Base-by-base conservation (phyloP, 2,113 vertebrate species). In the Corythoichthys haematopterus region DNA sequence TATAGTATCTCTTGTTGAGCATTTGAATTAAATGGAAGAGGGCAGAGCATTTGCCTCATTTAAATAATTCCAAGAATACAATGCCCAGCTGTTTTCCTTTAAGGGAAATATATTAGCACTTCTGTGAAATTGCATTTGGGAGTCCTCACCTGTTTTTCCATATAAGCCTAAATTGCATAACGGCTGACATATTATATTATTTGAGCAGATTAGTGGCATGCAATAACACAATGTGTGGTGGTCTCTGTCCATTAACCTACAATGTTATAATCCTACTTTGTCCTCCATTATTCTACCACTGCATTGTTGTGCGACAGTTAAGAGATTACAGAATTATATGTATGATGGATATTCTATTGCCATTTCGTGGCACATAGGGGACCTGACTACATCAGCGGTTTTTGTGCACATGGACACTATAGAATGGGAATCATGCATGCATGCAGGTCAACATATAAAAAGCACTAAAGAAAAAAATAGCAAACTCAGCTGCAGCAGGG, bases 201-300 rank as follows among this genome's bases (percentile, higher is more conserved):
- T 55, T 3, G 52, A n/a, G 50, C 52, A 50, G 46, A 68, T 46
- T 13, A 53, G 51, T 46, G 20, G 43, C 47, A 71, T 68, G 20
- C 61, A 76, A 71, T 11, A 66, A 60, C 66, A 63, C 67, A 51
- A 46, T 53, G 61, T 51, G 64, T 12, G 43, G 14, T 72, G 51
- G 36, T 50, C 74, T 16, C 8, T 38, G 71, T 60, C 38, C 7
- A 72, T 72, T 73, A 52, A 58, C 50, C 33, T 13, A 55, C 48
- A 10, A 48, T 71, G 46, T 64, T 47, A 47, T 45, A 65, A 68
- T 51, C 56, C 43, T 72, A 13, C 55, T 70, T 12, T 2, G 56
- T 47, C 37, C 37, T 36, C 2, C 35, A 6, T 40, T 50, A 51
- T 36, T 36, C 15, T 33, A 16, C 11, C 15, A 14, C 7, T 64